Conservation (phyloP, 2,113 vertebrate species). For the Microcebus jonahi region DNA sequence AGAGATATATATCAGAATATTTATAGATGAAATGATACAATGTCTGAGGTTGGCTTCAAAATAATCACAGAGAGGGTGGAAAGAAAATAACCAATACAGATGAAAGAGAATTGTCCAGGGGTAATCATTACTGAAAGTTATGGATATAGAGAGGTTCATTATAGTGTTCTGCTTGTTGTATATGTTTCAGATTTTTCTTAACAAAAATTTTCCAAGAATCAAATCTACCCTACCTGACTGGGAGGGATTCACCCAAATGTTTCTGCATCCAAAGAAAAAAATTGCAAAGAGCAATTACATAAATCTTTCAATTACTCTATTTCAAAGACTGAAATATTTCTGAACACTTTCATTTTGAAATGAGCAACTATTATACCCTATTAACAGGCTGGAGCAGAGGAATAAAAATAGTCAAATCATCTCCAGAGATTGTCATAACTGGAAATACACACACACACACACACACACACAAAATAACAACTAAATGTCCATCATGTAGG, state of each 20-base stretch:
- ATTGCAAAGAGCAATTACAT: not conserved
- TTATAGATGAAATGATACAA: not conserved
- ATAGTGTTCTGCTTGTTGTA: not conserved
- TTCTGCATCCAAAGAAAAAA: not conserved
- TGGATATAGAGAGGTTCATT: not conserved
- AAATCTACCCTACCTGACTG: not conserved
- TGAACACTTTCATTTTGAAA: not conserved
- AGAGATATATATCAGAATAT: not conserved
- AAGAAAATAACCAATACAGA: not conserved
- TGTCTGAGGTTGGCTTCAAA: not conserved
- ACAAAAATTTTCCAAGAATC: not conserved
- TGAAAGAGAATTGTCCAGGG: not conserved
- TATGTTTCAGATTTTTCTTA: not conserved
- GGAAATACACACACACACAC: not conserved
- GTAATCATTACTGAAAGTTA: not conserved
- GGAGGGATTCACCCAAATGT: not conserved
- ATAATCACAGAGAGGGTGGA: not conserved
- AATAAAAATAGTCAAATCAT: not conserved
- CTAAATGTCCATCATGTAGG: not conserved
- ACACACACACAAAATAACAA: not conserved
- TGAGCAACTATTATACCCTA: not conserved
- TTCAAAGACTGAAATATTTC: not conserved
- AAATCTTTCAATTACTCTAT: not conserved
- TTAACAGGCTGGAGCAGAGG: not conserved
- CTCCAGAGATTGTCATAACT: not conserved